Conservation (phyloP, 2,888 invertebrate species). For the Ophraella communa region DNA sequence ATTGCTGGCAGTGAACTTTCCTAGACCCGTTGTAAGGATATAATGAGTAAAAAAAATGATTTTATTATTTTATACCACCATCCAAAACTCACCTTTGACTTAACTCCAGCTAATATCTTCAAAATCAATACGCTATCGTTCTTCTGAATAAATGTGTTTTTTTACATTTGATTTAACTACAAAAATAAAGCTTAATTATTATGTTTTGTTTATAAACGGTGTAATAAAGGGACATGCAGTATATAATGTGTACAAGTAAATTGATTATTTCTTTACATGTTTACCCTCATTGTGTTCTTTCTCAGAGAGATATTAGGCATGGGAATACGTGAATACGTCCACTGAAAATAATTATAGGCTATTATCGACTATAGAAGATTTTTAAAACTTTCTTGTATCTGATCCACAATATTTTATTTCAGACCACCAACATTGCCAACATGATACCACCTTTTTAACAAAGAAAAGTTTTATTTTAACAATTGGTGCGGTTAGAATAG, state of each 20-base stretch:
- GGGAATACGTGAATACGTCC: slow-evolving; percentile 55
- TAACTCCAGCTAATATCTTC: no score
- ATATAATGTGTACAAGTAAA: background rate
- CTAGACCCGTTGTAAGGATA: no score
- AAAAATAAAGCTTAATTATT: no score
- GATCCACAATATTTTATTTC: slow-evolving; percentile 55
- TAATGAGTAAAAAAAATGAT: no score
- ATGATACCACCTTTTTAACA: slow-evolving; percentile 26
- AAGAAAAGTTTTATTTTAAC: slow-evolving; percentile 14
- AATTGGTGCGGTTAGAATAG: background rate
- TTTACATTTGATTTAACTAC: no score
- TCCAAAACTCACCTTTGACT: no score
- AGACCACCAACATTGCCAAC: slow-evolving; percentile 53
- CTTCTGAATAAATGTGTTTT: no score
- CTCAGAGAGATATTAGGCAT: slow-evolving; percentile 50
- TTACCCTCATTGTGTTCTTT: slow-evolving; percentile 53
- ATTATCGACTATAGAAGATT: slow-evolving; percentile 50
- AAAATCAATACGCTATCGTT: no score
- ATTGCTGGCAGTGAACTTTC: no score
- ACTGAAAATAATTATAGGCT: slow-evolving; percentile 54
- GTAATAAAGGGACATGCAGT: background rate
- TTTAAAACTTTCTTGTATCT: slow-evolving; percentile 52
- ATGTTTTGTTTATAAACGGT: background rate
- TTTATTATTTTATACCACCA: no score
- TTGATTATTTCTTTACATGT: slow-evolving; percentile 27